Conservation (phyloP, 2,888 invertebrate species). For the Drosophila seclusa region DNA sequence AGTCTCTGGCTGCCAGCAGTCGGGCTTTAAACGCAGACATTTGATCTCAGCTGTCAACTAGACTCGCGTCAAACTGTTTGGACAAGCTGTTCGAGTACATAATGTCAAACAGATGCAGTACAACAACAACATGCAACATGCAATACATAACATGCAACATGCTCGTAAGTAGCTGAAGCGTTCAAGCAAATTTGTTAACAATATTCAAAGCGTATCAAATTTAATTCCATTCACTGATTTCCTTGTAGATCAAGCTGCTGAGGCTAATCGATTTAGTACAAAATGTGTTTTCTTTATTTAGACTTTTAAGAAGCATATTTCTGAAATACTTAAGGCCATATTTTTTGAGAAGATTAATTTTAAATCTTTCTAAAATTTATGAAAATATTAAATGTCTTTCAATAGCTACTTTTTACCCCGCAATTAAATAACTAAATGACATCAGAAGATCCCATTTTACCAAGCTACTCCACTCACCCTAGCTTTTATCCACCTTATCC, state of each 20-base stretch:
- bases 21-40: constrained; percentile 54
- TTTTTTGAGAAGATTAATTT: too few relatives aligned
- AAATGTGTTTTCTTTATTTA: neutral
- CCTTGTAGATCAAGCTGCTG: neutral
- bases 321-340: neutral
- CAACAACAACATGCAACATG: constrained; percentile 26
- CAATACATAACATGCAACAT: constrained; percentile 4
- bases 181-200: constrained; percentile 1
- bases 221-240: neutral
- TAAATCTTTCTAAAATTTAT: neutral
- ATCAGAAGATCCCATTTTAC: rapidly evolving
- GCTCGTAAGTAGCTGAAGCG: neutral
- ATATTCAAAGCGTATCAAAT: constrained; percentile 1
- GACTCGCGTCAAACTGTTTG: constrained; percentile 68
- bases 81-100: constrained; percentile 59
- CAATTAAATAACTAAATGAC: neutral
- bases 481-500: neutral
- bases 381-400: neutral
- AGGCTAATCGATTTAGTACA: neutral
- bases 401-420: neutral
- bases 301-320: neutral
- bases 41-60: constrained; percentile 69
- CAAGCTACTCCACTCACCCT: neutral
- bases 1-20: constrained; percentile 8
- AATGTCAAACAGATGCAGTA: constrained; percentile 56